Base-by-base conservation (phyloP, 2,797 vertebrate species). In the Enoplosus armatus region DNA sequence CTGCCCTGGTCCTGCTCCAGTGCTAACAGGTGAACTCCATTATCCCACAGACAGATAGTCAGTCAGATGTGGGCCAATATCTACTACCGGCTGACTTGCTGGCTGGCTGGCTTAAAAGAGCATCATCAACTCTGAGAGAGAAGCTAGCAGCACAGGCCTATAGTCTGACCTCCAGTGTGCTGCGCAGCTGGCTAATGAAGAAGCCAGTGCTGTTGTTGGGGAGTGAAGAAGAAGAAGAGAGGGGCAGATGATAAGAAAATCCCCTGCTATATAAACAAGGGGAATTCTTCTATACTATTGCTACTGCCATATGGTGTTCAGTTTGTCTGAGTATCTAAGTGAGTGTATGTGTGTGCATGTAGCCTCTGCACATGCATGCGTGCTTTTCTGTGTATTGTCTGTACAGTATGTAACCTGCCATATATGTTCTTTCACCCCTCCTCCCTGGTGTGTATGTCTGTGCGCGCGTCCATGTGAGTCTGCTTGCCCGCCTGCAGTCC, bases 21-120 rank as follows among this genome's bases (percentile, higher is more conserved):
- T 67, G 80, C 89, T 86, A 90, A 91, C 93, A 95, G 94, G 94
- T 94, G 94, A 94, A 90, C 90, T 93, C 90, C 87, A 93, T 94
- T 93, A 94, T 92, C 83, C 85, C 70, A 73, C 79, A 91, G 89
- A 89, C 86, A 85, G 89, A 91, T 85, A 91, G 82, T 80, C 78
- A 74, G 79, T 86, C 71, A 89, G 83, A 93, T 79, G 89, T 82
- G 82, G 85, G 90, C 90, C 89, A 89, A 90, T 89, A 90, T 89
- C 86, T 91, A 87, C 90, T 84, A 83, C 86, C 65, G 80, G 68
- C 73, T 87, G 84, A 82, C 77, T 79, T 35, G 74, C 75, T 87
- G 77, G 62, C 58, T 80, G 80, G 70, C 78, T 79, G 48, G 81
- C 89, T 92, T 93, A 85, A 94, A 92, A 94, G 85, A 74, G 82